Evolutionary conservation across 1,140 invertebrate species (phyloP).

Genomic region (Pseudomyrmex sp.): DNA sequence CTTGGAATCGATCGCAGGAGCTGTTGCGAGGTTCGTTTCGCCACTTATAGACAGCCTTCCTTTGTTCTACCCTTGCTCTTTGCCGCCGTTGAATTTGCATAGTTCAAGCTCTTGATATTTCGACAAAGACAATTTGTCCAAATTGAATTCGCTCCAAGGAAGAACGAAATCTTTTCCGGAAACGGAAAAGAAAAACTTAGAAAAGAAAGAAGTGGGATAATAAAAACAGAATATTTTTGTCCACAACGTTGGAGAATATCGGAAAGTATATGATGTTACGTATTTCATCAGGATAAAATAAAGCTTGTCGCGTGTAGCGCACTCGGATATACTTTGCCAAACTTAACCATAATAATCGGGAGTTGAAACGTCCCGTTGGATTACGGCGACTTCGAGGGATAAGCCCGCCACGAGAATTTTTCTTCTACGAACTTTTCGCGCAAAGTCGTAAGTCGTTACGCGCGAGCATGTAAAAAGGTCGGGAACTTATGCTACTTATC

Average conservation of each 20-base stretch:
- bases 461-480: conserved; percentile 56
- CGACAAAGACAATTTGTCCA: neutral
- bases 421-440: conserved; percentile 40
- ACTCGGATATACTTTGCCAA: neutral
- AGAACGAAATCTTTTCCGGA: no score
- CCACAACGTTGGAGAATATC: no score
- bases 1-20: conserved; percentile 37
- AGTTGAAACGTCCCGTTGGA: conserved; percentile 52
- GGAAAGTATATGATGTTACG: neutral
- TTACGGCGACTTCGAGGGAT: conserved; percentile 49
- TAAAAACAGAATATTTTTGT: neutral
- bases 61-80: neutral
- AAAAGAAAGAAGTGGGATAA: neutral
- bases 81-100: neutral
- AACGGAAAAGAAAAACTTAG: neutral
- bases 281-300: conserved; percentile 53
- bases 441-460: conserved; percentile 56
- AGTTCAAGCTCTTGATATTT: neutral
- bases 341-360: conserved; percentile 52
- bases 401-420: conserved; percentile 47
- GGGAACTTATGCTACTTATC: conserved; percentile 54
- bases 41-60: neutral
- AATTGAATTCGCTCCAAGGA: neutral
- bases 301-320: neutral
- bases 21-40: conserved; percentile 21